Evolutionary conservation across 2,797 vertebrate genomes (phyloP).

Genomic region (Channallabes apus): DNA sequence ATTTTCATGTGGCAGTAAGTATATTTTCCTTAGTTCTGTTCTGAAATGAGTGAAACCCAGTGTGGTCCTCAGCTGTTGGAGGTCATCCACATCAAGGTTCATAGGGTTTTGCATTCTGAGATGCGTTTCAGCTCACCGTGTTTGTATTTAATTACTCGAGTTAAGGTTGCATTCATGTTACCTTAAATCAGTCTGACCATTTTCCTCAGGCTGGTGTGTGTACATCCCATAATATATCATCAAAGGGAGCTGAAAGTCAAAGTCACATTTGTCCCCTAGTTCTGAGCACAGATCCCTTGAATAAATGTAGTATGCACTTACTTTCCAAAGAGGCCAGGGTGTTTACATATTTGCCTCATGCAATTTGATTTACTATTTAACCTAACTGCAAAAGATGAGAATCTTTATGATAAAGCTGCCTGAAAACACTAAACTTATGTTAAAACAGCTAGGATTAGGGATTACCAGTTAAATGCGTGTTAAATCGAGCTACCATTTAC

Average conservation of each 20-base stretch:
- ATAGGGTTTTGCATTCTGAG: background rate
- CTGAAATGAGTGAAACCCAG: no score
- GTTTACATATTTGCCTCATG: background rate
- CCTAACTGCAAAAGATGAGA: background rate
- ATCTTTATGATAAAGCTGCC: background rate
- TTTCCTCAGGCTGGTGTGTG: background rate
- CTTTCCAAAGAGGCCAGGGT: background rate
- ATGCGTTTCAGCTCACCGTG: background rate
- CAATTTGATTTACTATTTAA: background rate
- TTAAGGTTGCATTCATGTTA: background rate
- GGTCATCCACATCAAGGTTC: background rate
- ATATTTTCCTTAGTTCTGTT: no score
- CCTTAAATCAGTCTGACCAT: background rate
- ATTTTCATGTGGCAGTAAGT: background rate
- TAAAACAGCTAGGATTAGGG: background rate
- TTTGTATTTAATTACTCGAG: background rate
- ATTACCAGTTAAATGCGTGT: no score
- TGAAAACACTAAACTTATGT: background rate
- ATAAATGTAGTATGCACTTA: background rate
- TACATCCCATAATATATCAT: background rate
- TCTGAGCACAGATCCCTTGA: no score
- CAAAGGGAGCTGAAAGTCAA: no score
- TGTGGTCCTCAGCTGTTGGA: background rate
- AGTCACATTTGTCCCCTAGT: background rate
- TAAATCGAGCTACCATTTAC: no score